Evolutionary conservation across 1,140 invertebrate species (phyloP), one percentile per base, ranked within the genome.

Genomic region (Apolygus lucorum): DNA sequence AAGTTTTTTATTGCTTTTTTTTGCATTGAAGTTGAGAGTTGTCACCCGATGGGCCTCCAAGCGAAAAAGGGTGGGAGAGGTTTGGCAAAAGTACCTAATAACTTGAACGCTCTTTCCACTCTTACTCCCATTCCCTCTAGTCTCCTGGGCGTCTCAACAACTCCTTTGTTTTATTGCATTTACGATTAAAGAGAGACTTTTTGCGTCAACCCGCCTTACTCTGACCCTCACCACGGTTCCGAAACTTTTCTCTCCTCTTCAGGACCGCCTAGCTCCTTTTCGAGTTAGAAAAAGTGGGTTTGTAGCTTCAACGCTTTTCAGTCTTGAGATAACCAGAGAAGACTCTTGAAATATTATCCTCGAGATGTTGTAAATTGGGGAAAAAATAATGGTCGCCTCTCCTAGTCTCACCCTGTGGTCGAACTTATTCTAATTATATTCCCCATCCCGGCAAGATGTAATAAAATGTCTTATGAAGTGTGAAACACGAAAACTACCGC

Each of bases 151-250:
- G 54, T 59, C 54, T 59, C 54, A 59, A 59, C 54, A 24, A 24
- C 54, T 59, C 22, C 54, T 59, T 59, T 59, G 54, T 59, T 59
- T 59, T 59, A 59, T 59, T 59, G 54, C 54, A 59, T 59, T 59
- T 59, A 59, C 54, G 54, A 59, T 59, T 59, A 59, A 11, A 59
- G n/a, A n/a, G 34, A 59, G 54, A 59, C 13, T 59, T 59, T 59
- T 59, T 49, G 34, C 34, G 34, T 49, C 34, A 8, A 17, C 34
- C 34, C n/a, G n/a, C n/a, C n/a, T n/a, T n/a, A n/a, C n/a, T n/a
- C n/a, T n/a, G n/a, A n/a, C 34, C 34, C 34, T 42, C 34, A 8
- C 17, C 17, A 17, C 34, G 4, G 17, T 4, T 8, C 4, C 4
- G 34, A 42, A 42, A 17, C 34, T 42, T 42, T 17, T 17, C 17